Evolutionary conservation across 2,113 vertebrate species (phyloP), one percentile per base, ranked within the genome.

Genomic region (Coptodon bakossiorum): DNA sequence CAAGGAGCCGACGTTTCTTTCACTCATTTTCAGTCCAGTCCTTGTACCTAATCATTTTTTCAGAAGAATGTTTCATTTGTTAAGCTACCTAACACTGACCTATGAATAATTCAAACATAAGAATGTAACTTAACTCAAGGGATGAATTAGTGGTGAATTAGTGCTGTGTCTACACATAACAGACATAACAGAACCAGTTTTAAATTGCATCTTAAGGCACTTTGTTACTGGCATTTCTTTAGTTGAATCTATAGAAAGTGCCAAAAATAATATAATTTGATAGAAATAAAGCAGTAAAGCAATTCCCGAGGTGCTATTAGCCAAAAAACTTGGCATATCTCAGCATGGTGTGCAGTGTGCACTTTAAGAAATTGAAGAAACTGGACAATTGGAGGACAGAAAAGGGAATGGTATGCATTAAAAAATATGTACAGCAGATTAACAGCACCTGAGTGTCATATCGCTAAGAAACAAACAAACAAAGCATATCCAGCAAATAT

Each of bases 81-180:
- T 68, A 14, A 68, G 63, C 36, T 0, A 40, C 36, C 4, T 68
- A 40, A 71, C n/a, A 43, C 7, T 71, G 63, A 43, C 63, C 36
- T 24, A 43, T 71, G 66, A 71, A 22, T 66, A 36, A 38, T 38
- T 38, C 61, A 66, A 66, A 38, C 61, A 38, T 38, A 38, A 66
- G 11, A 66, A 66, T 17, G 34, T 36, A 66, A 66, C 61, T 36
- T 38, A 66, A 66, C 61, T 38, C 17, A 66, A 38, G 31, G 61
- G 61, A 66, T 66, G 61, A 66, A 66, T 38, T 36, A 66, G 61
- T 66, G 31, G 17, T 36, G 61, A 66, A 66, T 12, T 38, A 66
- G 61, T 66, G 61, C 19, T 66, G 34, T 66, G 10, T 66, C 61
- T 66, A 66, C 19, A 66, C 61, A 66, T 63, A 63, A 63, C 59